phyloP scores from a whole-genome alignment of 2,888 invertebrate species.

The Eupithecia dodoneata region DNA sequence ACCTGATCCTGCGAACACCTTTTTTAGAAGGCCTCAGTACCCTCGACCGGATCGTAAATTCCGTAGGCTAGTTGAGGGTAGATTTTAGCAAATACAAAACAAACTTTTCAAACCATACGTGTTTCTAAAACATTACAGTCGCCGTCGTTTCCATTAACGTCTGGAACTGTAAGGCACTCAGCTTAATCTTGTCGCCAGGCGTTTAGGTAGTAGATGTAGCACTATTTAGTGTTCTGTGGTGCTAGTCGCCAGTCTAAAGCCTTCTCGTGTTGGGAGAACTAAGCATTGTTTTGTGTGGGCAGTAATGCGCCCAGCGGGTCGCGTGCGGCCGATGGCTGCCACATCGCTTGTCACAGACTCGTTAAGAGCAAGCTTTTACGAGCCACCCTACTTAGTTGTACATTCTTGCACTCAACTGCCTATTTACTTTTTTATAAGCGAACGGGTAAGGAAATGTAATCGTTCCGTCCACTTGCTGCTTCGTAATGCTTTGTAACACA shows the following conservation, averaged over 20 bases:
- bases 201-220: slow-evolving; percentile 34
- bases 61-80: neutral
- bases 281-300: slow-evolving; percentile 46
- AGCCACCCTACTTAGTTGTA: slow-evolving; percentile 62
- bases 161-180: slow-evolving; percentile 31
- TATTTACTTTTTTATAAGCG: slow-evolving; percentile 52
- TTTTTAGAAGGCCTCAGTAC: neutral
- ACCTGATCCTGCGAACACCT: neutral
- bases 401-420: slow-evolving; percentile 72
- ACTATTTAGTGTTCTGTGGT: slow-evolving; percentile 5
- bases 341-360: slow-evolving; percentile 62
- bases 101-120: slow-evolving; percentile 10
- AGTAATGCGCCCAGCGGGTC: slow-evolving; percentile 61
- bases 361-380: slow-evolving; percentile 70
- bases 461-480: slow-evolving; percentile 58
- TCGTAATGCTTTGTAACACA: slow-evolving; percentile 61
- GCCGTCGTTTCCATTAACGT: slow-evolving; percentile 22
- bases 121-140: slow-evolving; percentile 18
- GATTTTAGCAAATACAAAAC: neutral
- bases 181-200: slow-evolving; percentile 37
- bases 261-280: slow-evolving; percentile 49
- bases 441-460: slow-evolving; percentile 48
- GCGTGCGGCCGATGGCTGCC: slow-evolving; percentile 66
- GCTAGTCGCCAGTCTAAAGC: slow-evolving; percentile 44
- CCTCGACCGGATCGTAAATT: neutral